Conservation (phyloP, 2,888 invertebrate genomes). For the Ennomos quercinarius region DNA sequence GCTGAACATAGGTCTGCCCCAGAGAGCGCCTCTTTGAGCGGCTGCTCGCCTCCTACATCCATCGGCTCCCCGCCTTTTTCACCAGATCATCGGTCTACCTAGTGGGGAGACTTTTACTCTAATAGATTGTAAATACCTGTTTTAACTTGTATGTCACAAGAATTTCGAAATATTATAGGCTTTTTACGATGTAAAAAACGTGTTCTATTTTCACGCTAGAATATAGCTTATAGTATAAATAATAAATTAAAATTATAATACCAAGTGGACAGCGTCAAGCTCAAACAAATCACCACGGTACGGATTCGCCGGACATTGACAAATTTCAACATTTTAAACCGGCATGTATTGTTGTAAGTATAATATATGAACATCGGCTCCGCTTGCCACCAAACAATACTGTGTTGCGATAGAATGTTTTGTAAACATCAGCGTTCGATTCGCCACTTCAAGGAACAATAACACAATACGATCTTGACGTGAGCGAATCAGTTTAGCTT, state of each 20-base stretch:
- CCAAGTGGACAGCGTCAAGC: constrained; percentile 28
- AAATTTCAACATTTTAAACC: constrained; percentile 51
- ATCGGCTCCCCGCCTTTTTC: too few relatives aligned
- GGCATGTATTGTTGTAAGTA: constrained; percentile 30
- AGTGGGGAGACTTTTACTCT: too few relatives aligned
- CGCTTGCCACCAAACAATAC: constrained; percentile 65
- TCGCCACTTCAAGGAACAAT: constrained; percentile 58
- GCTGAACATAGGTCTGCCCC: too few relatives aligned
- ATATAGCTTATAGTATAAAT: not conserved
- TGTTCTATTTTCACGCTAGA: too few relatives aligned
- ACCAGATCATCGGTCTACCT: too few relatives aligned
- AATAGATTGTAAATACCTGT: too few relatives aligned
- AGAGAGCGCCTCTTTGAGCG: too few relatives aligned
- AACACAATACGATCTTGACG: constrained; percentile 50
- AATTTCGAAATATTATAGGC: too few relatives aligned
- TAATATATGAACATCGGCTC: constrained; percentile 61
- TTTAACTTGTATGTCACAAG: too few relatives aligned
- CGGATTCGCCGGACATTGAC: constrained; percentile 72
- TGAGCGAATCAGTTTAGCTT: constrained; percentile 26
- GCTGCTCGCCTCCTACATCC: too few relatives aligned
- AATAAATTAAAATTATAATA: constrained; percentile 14
- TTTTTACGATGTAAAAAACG: not conserved
- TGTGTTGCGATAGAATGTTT: constrained; percentile 63
- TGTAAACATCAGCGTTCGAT: constrained; percentile 64
- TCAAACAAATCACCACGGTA: constrained; percentile 49